These are phyloP conservation scores for Grantiella picta DNA, from an alignment of 2,113 vertebrate species.

Conservation along the genomic window DNA sequence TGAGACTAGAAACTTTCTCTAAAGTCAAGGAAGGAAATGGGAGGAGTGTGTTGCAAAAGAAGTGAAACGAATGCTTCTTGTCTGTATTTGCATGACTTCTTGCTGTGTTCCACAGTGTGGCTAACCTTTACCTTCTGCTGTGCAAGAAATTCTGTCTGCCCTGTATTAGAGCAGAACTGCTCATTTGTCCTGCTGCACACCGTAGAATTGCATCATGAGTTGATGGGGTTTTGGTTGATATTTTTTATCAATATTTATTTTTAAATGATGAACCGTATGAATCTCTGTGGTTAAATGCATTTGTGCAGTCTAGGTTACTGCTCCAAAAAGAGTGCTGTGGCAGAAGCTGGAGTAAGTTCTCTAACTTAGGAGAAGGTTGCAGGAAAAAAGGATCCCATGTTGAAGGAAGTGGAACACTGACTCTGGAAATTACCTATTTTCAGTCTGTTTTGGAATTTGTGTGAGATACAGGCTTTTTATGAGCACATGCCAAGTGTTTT, in stretches of 20 bases:
- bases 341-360: background rate
- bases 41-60: background rate
- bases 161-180: background rate
- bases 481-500: background rate
- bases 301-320: background rate
- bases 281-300: background rate
- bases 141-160: background rate
- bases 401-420: background rate
- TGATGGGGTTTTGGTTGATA: background rate
- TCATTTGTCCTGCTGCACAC: background rate
- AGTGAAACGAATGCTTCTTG: background rate
- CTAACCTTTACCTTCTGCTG: background rate
- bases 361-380: background rate
- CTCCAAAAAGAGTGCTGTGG: background rate
- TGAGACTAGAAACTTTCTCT: background rate
- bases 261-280: background rate
- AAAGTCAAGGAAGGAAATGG: background rate
- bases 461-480: background rate
- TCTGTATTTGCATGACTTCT: background rate
- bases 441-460: background rate
- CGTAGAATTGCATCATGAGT: background rate
- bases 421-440: background rate
- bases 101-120: background rate
- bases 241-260: background rate
- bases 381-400: background rate